Percentiles rank a stretch among this genome's conserved stretches.
Evolutionary conservation across 2,113 vertebrate species (phyloP).

Genomic region (Mugil cephalus): DNA sequence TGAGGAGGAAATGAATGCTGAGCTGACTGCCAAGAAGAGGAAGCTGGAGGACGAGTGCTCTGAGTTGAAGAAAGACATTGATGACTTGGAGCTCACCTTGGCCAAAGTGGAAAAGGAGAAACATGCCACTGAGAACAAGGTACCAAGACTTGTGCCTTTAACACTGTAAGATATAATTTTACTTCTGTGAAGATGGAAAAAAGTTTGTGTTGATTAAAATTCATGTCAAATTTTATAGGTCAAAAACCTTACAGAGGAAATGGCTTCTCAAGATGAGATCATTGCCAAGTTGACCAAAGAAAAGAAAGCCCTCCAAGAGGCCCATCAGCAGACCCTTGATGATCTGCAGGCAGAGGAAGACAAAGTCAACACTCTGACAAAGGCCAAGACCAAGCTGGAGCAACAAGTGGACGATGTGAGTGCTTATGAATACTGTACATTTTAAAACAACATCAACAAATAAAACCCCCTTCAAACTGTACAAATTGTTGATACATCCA

Average conservation of each 20-base stretch:
- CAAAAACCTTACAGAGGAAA: conserved; percentile 81
- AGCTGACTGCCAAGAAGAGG: conserved; percentile 87
- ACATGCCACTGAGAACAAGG: conserved; percentile 88
- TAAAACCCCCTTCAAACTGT: not conserved
- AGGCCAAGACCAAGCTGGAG: conserved; percentile 80
- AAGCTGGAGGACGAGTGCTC: conserved; percentile 88
- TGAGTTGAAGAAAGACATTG: conserved; percentile 75
- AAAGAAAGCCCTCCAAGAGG: conserved; percentile 89
- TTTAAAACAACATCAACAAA: not conserved
- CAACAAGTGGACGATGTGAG: conserved; percentile 77
- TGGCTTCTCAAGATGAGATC: conserved; percentile 85
- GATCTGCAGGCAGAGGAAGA: conserved; percentile 89
- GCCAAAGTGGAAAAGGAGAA: conserved; percentile 80
- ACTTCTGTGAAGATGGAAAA: too few species aligned
- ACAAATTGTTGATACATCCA: too few species aligned
- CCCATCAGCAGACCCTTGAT: conserved; percentile 87
- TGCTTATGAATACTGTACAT: not conserved
- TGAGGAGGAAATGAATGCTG: conserved; percentile 86
- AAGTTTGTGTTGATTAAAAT: too few species aligned
- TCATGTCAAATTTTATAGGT: conserved; percentile 58
- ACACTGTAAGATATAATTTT: too few species aligned
- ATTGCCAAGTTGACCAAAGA: conserved; percentile 88
- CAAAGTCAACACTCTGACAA: conserved; percentile 85
- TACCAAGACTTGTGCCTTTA: conserved; percentile 24
- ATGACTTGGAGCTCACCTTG: conserved; percentile 75